Evolutionary conservation across 2,113 vertebrate species (phyloP).

Genomic region (Cavia porcellus): DNA sequence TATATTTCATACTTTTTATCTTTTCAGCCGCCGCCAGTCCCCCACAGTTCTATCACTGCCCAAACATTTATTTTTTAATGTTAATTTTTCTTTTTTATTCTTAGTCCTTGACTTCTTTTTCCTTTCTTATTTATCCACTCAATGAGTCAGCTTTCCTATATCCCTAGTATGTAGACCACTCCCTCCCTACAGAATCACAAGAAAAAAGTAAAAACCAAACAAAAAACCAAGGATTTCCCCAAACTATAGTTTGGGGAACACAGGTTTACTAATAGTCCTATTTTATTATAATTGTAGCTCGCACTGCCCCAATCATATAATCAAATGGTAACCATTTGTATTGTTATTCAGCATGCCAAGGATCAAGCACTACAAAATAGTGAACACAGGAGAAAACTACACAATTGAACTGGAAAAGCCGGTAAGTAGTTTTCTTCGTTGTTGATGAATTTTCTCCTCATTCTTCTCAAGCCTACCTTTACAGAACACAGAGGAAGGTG

Average conservation of each 20-base stretch:
- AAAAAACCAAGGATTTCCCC: neutral
- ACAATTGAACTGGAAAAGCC: conserved; percentile 88
- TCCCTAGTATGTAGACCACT: neutral
- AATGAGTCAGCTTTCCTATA: neutral
- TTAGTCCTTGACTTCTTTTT: neutral
- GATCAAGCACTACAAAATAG: conserved; percentile 91
- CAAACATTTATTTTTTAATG: neutral
- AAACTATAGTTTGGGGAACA: neutral
- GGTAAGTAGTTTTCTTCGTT: conserved; percentile 85
- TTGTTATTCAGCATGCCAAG: conserved; percentile 84
- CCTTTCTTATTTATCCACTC: neutral
- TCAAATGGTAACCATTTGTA: conserved; percentile 45
- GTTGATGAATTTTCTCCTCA: neutral
- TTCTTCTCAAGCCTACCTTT: neutral
- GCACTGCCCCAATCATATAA: neutral
- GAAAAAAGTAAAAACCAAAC: neutral
- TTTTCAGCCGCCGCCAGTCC: too few relatives aligned
- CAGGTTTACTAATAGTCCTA: neutral
- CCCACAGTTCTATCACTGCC: neutral
- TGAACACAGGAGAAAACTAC: conserved; percentile 82
- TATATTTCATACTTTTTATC: too few relatives aligned
- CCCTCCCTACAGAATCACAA: neutral
- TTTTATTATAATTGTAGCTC: conserved; percentile 42
- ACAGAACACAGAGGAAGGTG: conserved; percentile 8
- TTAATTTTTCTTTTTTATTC: neutral